Evolutionary conservation across 2,888 invertebrate genomes (phyloP), one percentile per base, ranked within the genome.

Genomic region (Iphiclides podalirius): DNA sequence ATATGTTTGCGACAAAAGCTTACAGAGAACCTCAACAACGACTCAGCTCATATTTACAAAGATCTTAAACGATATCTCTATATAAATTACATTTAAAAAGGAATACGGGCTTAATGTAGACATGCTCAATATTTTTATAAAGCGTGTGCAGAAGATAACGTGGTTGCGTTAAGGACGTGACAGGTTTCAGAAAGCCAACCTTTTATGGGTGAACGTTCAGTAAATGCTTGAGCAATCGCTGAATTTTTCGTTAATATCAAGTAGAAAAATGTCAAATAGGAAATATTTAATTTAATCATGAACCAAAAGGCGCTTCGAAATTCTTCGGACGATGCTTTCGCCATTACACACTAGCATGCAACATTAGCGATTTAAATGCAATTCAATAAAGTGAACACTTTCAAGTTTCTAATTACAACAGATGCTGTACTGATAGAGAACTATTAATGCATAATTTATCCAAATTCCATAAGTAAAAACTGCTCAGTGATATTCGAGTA

Each of bases 1-100:
- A 85, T 86, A 86, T 86, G 87, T 86, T 81, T 82, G 85, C 85
- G 84, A 86, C 80, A 82, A 75, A 86, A 84, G 84, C 84, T 77
- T 83, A 78, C 69, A 75, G 70, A 72, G 72, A 71, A 63, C 53
- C 65, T 64, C 63, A 75, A 79, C 72, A 73, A 70, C 54, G 64
- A 47, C 4, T 41, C 40, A 31, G 9, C 40, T 57, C 46, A 46
- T 67, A 67, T 67, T 62, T 66, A 81, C 79, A 79, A 61, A 58
- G 66, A 59, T 65, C 66, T 67, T 67, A 64, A 61, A 70, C 53
- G 59, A 67, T 69, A 67, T 70, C 55, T 61, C 66, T 76, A 72
- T 66, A 64, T 59, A 69, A 72, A 68, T 71, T 71, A 64, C 67
- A 69, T 69, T 67, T 64, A 67, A 73, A 73, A 67, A 75, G 72